phyloP scores from a whole-genome alignment of 2,113 vertebrate genomes.

The Cyanistes caeruleus region DNA sequence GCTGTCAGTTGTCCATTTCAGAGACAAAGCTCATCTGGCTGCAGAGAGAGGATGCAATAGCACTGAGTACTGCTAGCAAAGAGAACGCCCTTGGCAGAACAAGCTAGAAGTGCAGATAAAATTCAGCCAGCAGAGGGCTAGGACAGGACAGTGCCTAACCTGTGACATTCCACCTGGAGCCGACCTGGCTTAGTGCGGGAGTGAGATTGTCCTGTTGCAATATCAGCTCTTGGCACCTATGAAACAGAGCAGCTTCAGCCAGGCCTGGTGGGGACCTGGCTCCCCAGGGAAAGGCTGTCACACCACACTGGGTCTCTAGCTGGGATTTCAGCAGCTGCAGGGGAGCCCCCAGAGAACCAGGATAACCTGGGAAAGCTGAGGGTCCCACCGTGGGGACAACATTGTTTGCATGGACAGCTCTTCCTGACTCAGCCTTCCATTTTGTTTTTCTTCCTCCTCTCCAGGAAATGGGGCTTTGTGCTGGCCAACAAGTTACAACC shows the following conservation, averaged over 20 bases:
- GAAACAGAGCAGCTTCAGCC: not conserved
- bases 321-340: not conserved
- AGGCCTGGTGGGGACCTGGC: not conserved
- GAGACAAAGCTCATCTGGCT: not conserved
- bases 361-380: not conserved
- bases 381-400: fast-evolving
- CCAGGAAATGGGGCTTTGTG: not conserved
- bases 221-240: not conserved
- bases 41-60: not conserved
- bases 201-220: not conserved
- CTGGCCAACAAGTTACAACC: not conserved
- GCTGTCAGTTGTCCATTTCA: not conserved
- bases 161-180: not conserved
- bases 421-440: not conserved
- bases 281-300: not conserved
- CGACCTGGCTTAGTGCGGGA: not conserved
- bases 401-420: not conserved
- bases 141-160: not conserved
- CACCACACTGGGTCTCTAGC: not conserved
- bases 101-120: not conserved
- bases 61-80: not conserved
- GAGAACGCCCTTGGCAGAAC: not conserved
- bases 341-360: not conserved
- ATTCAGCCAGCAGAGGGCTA: not conserved
- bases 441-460: not conserved